phyloP scores from a whole-genome alignment of 2,888 invertebrate species.

The Cantharis rufa region DNA sequence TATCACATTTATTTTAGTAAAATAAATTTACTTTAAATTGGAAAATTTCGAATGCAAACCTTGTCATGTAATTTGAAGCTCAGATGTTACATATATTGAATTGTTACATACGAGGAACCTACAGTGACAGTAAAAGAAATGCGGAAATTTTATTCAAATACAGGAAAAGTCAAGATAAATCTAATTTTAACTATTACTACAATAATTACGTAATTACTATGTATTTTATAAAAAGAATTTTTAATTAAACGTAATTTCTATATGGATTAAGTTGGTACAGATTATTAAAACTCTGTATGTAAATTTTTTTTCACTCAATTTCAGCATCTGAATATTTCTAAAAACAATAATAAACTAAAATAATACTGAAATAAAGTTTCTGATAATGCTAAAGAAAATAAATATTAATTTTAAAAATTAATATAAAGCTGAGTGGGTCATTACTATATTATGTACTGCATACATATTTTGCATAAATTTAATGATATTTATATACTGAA shows the following conservation, averaged over 20 bases:
- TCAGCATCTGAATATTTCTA: neutral
- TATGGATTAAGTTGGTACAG: neutral
- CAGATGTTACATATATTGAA: conserved; percentile 10
- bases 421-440: too few relatives aligned
- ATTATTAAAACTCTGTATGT: neutral
- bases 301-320: neutral
- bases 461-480: too few relatives aligned
- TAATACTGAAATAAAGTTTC: neutral
- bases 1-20: neutral
- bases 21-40: neutral
- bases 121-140: conserved; percentile 2
- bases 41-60: neutral
- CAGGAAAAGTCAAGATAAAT: neutral
- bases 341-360: neutral
- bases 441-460: too few relatives aligned
- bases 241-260: neutral
- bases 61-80: conserved; percentile 3
- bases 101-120: conserved; percentile 9
- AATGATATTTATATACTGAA: too few relatives aligned
- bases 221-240: neutral
- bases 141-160: neutral
- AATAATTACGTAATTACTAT: neutral
- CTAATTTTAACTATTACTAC: neutral
- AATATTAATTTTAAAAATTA: too few relatives aligned
- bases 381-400: neutral